phyloP scores from a whole-genome alignment of 1,140 invertebrate species.

The Drosophila tristis region DNA sequence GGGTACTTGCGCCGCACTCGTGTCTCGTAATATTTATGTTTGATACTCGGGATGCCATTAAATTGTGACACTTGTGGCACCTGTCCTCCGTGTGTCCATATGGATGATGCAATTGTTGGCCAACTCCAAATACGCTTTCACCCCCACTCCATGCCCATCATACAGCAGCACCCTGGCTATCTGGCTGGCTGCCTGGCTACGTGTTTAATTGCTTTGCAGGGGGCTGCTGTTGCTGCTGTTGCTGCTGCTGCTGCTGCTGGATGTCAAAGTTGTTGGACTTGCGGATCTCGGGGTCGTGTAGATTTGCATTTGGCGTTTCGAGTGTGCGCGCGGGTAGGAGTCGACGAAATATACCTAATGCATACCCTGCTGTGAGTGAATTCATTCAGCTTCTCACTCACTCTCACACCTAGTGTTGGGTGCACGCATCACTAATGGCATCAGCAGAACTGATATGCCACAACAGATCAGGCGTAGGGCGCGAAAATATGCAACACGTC shows the following conservation, averaged over 20 bases:
- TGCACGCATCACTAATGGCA: neutral
- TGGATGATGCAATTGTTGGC: too few relatives aligned
- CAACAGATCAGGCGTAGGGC: slow-evolving; percentile 1
- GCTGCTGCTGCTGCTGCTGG: slow-evolving; percentile 12
- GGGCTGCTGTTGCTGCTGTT: slow-evolving; percentile 13
- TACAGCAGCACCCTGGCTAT: neutral
- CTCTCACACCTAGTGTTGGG: too few relatives aligned
- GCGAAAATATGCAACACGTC: slow-evolving; percentile 17
- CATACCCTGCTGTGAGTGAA: too few relatives aligned
- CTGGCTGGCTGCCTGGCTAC: too few relatives aligned
- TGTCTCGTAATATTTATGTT: slow-evolving; percentile 27
- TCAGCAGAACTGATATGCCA: too few relatives aligned
- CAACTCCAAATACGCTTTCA: too few relatives aligned
- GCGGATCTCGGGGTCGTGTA: slow-evolving; percentile 43
- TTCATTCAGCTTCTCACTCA: too few relatives aligned
- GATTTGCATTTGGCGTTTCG: slow-evolving; percentile 40
- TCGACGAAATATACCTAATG: slow-evolving; percentile 3
- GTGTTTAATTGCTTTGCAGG: too few relatives aligned
- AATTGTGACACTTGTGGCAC: slow-evolving; percentile 31
- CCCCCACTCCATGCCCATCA: too few relatives aligned
- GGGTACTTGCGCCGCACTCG: neutral
- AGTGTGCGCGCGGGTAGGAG: slow-evolving; percentile 11
- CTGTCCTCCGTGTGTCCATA: slow-evolving; percentile 1
- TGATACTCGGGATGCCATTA: slow-evolving; percentile 45
- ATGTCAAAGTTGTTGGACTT: slow-evolving; percentile 61